These are phyloP conservation scores for Isoperla grammatica DNA, from an alignment of 2,888 invertebrate species.

Conservation along the genomic window DNA sequence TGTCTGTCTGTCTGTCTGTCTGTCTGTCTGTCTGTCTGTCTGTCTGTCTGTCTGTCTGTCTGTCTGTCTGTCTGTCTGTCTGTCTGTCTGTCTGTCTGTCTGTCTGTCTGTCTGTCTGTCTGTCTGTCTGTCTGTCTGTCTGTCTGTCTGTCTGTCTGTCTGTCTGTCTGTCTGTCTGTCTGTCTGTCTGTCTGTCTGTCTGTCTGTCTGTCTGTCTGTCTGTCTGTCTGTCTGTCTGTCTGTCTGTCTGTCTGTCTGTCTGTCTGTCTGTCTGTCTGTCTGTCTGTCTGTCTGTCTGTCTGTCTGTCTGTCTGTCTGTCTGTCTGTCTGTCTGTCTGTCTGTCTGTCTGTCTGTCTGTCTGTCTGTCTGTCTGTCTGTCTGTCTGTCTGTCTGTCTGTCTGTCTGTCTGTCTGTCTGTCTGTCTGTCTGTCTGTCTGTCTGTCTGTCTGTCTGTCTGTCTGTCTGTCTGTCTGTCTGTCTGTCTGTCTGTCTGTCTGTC, in stretches of 20 bases:
- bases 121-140: no score
- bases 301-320: slow-evolving; percentile 27
- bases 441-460: slow-evolving; percentile 25
- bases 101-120: no score
- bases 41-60: no score
- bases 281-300: slow-evolving; percentile 27
- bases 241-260: slow-evolving; percentile 26
- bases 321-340: slow-evolving; percentile 27
- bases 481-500: slow-evolving; percentile 8
- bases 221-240: no score
- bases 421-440: slow-evolving; percentile 26
- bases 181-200: no score
- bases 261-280: slow-evolving; percentile 27
- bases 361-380: slow-evolving; percentile 26
- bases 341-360: slow-evolving; percentile 27
- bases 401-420: slow-evolving; percentile 26
- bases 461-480: slow-evolving; percentile 23
- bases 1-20: no score
- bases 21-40: no score
- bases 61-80: no score
- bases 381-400: slow-evolving; percentile 26
- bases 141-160: no score
- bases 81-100: no score
- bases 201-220: no score
- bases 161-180: no score